Conservation (phyloP, 2,797 vertebrate species). For the Pseudochaenichthys georgianus region DNA sequence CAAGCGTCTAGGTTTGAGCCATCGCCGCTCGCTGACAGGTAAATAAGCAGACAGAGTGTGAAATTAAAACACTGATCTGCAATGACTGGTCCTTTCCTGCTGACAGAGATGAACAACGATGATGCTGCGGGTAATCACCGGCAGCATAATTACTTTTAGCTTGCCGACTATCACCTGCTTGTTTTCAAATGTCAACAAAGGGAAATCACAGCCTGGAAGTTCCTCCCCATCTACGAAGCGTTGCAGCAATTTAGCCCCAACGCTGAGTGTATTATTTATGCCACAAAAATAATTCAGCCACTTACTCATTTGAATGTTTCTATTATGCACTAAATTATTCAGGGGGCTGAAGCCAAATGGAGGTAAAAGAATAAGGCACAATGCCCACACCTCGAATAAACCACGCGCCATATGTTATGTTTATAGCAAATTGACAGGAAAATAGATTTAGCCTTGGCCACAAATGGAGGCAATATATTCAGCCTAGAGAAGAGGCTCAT, state of each 20-base stretch:
- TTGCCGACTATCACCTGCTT: constrained; percentile 50
- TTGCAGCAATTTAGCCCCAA: constrained; percentile 55
- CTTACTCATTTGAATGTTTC: constrained; percentile 75
- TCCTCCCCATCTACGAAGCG: constrained; percentile 26
- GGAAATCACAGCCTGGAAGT: constrained; percentile 40
- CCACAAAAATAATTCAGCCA: constrained; percentile 57
- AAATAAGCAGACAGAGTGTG: constrained; percentile 65
- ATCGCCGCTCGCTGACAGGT: constrained; percentile 45
- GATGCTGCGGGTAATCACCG: constrained; percentile 61
- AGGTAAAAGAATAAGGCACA: constrained; percentile 55
- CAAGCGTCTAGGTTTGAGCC: constrained; percentile 35
- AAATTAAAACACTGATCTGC: constrained; percentile 63
- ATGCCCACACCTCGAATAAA: constrained; percentile 40
- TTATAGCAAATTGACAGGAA: constrained; percentile 66
- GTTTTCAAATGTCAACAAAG: constrained; percentile 58
- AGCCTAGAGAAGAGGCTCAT: constrained; percentile 46
- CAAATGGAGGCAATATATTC: constrained; percentile 69
- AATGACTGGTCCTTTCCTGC: constrained; percentile 50
- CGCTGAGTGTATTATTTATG: constrained; percentile 56
- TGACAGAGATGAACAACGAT: constrained; percentile 61
- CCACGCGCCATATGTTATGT: constrained; percentile 55
- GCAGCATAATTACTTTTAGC: constrained; percentile 66
- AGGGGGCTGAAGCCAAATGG: constrained; percentile 58
- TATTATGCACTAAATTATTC: constrained; percentile 67
- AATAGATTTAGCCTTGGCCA: constrained; percentile 71